Evolutionary conservation across 1,140 invertebrate species (phyloP), one percentile per base, ranked within the genome.

Genomic region (Eufriesea mexicana): DNA sequence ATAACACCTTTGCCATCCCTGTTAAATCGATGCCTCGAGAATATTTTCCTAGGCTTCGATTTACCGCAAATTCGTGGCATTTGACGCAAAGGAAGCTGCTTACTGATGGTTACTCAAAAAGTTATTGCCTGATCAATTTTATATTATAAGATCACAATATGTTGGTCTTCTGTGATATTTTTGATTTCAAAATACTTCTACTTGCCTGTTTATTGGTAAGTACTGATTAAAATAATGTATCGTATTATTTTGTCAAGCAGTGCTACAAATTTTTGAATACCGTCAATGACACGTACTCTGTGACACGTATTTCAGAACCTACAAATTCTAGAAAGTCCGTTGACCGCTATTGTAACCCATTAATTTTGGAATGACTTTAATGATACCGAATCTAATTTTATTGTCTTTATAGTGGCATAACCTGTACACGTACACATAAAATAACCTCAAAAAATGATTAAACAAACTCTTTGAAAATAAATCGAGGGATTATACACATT

Each of bases 161-260:
- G 93, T 71, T 91, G 86, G 76, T 86, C 78, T 89, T 84, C 86
- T 91, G 91, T 91, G 84, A 92, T 91, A 92, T 90, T 79, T 86
- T 89, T 79, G 75, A 89, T 67, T 72, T 86, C 62, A 92, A 88
- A 87, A 87, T 90, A 85, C 75, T 84, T 73, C 62, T 90, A 79
- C 85, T 92, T 66, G 79, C 86, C 16, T 91, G 87, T 90, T 74
- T 93, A 70, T 64, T 91, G 90, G 93, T 94, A 61, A 93, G 93
- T 93, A 54, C 64, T 7, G 14, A 42, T 20, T 12, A 2, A 51
- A 42, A 54, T 16, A 16, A 10, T 28, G 4, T 49, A 47, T 42
- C 28, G 28, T 42, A 49, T 28, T 35, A 18, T 67, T 85, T 76
- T 55, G 20, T 28, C 18, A 35, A n/a, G 45, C 16, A 10, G 18